These are phyloP conservation scores for Tiaroga cobitis DNA, from an alignment of 2,797 vertebrate genomes.

Conservation along the genomic window DNA sequence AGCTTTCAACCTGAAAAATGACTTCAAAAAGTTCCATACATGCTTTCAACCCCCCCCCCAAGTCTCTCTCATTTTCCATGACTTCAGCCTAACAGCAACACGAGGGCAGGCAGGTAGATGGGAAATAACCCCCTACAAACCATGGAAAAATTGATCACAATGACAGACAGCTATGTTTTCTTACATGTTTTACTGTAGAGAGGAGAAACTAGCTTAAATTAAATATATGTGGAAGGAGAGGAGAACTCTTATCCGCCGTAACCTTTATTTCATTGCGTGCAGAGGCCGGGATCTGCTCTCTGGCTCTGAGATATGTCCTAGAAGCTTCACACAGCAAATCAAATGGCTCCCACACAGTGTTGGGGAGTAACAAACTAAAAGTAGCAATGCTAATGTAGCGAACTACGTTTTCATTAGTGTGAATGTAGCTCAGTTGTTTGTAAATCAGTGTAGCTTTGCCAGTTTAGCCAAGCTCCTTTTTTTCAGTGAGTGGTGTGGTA, in stretches of 20 bases:
- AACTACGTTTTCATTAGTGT: conserved; percentile 3
- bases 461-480: neutral
- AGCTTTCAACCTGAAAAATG: conserved; percentile 4
- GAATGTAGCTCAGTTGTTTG: conserved; percentile 6
- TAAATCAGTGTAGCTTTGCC: neutral
- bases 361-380: conserved; percentile 21
- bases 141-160: conserved; percentile 22
- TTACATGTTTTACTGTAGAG: conserved; percentile 17
- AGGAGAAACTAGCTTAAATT: conserved; percentile 5
- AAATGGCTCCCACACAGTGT: neutral
- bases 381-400: conserved; percentile 7
- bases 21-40: conserved; percentile 10
- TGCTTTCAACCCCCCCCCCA: neutral
- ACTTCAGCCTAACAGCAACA: conserved; percentile 50
- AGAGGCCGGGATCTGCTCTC: neutral
- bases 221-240: neutral
- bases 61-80: conserved; percentile 55
- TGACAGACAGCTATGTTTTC: conserved; percentile 23
- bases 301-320: neutral
- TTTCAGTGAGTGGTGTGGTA: neutral
- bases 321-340: conserved; percentile 3
- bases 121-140: conserved; percentile 44
- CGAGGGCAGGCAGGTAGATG: conserved; percentile 38
- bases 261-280: neutral
- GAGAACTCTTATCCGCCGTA: neutral